phyloP scores from a whole-genome alignment of 2,797 vertebrate species.

The Urocyon cinereoargenteus region DNA sequence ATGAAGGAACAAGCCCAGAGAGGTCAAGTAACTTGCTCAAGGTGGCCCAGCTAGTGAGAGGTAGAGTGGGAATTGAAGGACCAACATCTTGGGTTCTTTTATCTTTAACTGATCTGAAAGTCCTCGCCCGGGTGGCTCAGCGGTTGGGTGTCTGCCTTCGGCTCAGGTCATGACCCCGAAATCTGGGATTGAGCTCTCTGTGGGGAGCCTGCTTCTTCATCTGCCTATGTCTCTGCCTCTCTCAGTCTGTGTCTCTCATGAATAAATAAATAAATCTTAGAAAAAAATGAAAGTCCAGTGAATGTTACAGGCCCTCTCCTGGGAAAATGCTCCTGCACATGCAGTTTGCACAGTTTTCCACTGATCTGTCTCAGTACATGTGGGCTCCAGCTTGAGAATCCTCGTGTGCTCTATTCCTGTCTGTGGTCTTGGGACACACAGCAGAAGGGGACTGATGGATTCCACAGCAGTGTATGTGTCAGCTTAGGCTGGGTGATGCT shows the following conservation, averaged over 20 bases:
- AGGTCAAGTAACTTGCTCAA: not conserved
- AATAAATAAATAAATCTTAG: no score
- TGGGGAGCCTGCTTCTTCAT: no score
- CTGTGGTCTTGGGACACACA: not conserved
- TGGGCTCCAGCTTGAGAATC: not conserved
- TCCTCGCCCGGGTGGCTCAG: no score
- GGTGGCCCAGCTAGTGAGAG: not conserved
- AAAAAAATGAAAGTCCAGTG: no score
- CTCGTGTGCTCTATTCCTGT: not conserved
- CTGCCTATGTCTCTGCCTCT: no score
- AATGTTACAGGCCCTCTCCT: no score
- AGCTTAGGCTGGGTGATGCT: not conserved
- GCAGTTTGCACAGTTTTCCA: not conserved
- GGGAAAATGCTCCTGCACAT: not conserved
- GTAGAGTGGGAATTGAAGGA: not conserved
- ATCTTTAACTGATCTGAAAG: not conserved
- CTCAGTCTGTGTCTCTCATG: no score
- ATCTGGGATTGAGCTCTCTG: no score
- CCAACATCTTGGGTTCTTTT: not conserved
- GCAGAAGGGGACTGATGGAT: not conserved
- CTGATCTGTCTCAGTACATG: not conserved
- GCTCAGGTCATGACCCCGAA: no score
- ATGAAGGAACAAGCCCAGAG: not conserved
- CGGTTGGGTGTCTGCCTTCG: no score
- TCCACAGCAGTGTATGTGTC: not conserved